phyloP scores from a whole-genome alignment of 2,797 vertebrate genomes.

The Enteromius trimaculatus region DNA sequence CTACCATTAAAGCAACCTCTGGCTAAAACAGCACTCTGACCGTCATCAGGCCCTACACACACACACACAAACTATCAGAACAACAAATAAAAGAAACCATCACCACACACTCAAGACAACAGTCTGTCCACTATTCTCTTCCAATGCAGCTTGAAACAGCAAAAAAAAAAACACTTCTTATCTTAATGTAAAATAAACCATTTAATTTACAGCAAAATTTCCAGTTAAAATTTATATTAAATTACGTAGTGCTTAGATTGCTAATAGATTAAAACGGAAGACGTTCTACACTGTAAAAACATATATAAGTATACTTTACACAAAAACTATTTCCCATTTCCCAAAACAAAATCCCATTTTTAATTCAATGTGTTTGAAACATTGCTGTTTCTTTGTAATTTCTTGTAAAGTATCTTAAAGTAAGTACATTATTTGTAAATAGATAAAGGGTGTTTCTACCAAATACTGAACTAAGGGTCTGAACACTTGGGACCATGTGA shows the following conservation, averaged over 20 bases:
- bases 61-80: constrained; percentile 21
- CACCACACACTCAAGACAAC: background rate
- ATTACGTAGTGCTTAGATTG: background rate
- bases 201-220: background rate
- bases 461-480: too few relatives aligned
- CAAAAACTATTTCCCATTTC: too few relatives aligned
- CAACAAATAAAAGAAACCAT: constrained; percentile 21
- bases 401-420: too few relatives aligned
- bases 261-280: background rate
- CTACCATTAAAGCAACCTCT: constrained; percentile 57
- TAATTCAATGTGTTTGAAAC: too few relatives aligned
- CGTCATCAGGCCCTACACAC: background rate
- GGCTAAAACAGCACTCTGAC: constrained; percentile 54
- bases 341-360: too few relatives aligned
- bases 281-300: too few relatives aligned
- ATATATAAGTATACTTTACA: too few relatives aligned
- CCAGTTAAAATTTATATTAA: background rate
- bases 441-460: too few relatives aligned
- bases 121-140: background rate
- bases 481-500: too few relatives aligned
- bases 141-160: background rate
- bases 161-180: background rate
- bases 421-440: too few relatives aligned
- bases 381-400: too few relatives aligned
- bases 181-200: background rate